These are phyloP conservation scores for Drosophila insularis DNA, from an alignment of 1,140 invertebrate genomes.

Conservation along the genomic window DNA sequence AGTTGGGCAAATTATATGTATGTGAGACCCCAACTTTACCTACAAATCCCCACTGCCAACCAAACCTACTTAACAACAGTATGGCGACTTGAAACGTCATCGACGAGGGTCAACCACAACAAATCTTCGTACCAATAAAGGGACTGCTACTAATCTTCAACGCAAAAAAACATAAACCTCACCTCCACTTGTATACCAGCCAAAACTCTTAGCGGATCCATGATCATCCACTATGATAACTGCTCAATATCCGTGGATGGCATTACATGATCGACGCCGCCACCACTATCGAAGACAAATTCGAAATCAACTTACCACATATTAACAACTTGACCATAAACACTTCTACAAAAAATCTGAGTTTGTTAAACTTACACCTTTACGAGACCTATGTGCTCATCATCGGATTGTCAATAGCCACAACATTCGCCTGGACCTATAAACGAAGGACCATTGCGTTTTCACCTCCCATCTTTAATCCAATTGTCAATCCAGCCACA, in stretches of 20 bases:
- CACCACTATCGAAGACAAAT: background rate
- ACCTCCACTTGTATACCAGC: background rate
- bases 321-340: too few relatives aligned
- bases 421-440: too few relatives aligned
- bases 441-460: too few relatives aligned
- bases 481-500: too few relatives aligned
- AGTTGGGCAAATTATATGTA: background rate
- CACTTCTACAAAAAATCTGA: too few relatives aligned
- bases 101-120: background rate
- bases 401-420: too few relatives aligned
- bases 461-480: too few relatives aligned
- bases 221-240: background rate
- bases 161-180: background rate
- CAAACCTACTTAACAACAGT: background rate
- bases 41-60: background rate
- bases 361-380: too few relatives aligned
- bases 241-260: background rate
- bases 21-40: background rate
- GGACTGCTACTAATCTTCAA: background rate
- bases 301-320: too few relatives aligned
- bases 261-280: background rate
- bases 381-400: too few relatives aligned
- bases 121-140: background rate
- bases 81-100: background rate
- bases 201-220: background rate